These are phyloP conservation scores for Spodoptera littoralis DNA, from an alignment of 2,888 invertebrate genomes.

Conservation along the genomic window DNA sequence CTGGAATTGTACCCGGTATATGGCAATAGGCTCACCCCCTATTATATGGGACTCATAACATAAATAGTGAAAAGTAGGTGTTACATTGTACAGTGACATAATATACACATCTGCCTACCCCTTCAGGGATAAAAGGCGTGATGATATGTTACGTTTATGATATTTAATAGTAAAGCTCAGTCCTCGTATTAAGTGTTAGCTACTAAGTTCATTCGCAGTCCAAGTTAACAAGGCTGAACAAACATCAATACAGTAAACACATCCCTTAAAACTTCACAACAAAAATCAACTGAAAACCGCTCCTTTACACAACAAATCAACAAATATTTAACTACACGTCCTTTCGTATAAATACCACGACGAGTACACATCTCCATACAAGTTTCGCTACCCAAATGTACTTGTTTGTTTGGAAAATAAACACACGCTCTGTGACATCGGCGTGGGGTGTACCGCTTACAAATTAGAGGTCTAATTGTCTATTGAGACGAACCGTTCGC, in stretches of 20 bases:
- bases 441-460: conserved; percentile 62
- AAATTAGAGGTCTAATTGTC: conserved; percentile 69
- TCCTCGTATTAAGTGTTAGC: too few species aligned
- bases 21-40: too few species aligned
- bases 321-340: conserved; percentile 45
- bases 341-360: conserved; percentile 34
- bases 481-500: conserved; percentile 51
- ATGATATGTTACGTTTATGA: too few species aligned
- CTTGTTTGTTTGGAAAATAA: conserved; percentile 65
- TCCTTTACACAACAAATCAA: conserved; percentile 42
- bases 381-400: conserved; percentile 47
- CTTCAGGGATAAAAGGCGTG: too few species aligned
- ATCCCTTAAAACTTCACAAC: background rate
- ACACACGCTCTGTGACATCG: conserved; percentile 57
- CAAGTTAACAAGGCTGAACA: too few species aligned
- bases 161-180: too few species aligned
- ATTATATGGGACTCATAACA: too few species aligned
- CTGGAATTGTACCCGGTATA: too few species aligned
- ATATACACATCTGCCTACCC: too few species aligned
- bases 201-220: too few species aligned
- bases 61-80: too few species aligned
- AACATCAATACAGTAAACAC: background rate
- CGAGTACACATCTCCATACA: conserved; percentile 45
- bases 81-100: too few species aligned
- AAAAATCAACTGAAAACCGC: conserved; percentile 24